Base-by-base conservation (phyloP, 2,888 invertebrate species). In the Phyllotreta striolata region DNA sequence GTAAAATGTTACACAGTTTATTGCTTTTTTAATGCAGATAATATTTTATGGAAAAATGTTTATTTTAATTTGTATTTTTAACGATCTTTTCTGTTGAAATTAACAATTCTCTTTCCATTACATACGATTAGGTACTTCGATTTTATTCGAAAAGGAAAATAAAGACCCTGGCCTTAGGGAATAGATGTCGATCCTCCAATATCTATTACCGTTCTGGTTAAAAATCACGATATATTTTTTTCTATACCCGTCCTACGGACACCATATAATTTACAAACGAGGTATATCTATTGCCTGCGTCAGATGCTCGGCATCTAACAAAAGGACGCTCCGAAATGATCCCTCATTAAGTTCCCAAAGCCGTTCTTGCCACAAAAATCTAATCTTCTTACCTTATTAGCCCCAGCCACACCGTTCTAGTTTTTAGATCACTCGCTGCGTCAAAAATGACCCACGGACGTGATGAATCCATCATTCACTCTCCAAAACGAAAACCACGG, bases 391-490 rank as follows among this genome's bases (percentile, higher is more conserved):
- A 64, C 60, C 64, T 67, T 63, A 67, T 67, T 67, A 67, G 67
- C 58, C 58, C 43, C 58, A 67, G 64, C 57, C 63, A 59, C 62
- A 55, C 57, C 51, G 62, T 57, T 57, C 65, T 60, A 57, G 55
- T 65, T 65, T 65, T 64, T 63, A 14, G 63, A 61, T 57, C 67
- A 63, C 63, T 66, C 63, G 59, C 63, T 68, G 68, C 62, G 61
- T 60, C 60, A 60, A 59, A 62, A 55, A 65, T 64, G 67, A 61
- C 64, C 67, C 56, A 57, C 40, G 55, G 62, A 68, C 58, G 68
- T 68, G 68, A 68, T 66, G 68, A 66, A 68, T 63, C 59, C 68
- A 68, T 68, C 68, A 68, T 67, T 69, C 71, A 68, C 68, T 66
- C 66, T 57, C 24, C 47, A 56, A 63, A 55, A 38, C 39, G 35